Evolutionary conservation across 2,888 invertebrate genomes (phyloP).

Genomic region (Tenodera sinensis): DNA sequence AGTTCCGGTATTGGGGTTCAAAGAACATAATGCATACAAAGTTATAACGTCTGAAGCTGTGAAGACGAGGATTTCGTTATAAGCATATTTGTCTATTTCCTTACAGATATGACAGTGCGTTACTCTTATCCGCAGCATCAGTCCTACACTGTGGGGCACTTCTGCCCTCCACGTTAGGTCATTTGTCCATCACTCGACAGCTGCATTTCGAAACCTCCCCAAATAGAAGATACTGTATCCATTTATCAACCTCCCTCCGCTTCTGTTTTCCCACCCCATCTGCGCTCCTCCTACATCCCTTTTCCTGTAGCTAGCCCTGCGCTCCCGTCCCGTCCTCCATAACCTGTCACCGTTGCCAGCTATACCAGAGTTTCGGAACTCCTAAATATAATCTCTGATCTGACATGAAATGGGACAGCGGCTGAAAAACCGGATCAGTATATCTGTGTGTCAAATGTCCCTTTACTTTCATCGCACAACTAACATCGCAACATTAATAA

Average conservation of each 20-base stretch:
- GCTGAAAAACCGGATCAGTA: too few species aligned
- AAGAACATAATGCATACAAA: too few species aligned
- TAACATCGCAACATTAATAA: too few species aligned
- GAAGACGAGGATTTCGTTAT: too few species aligned
- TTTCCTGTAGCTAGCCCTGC: background rate
- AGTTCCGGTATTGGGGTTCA: too few species aligned
- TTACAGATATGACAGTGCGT: background rate
- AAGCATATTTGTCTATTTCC: background rate
- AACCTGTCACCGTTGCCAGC: background rate
- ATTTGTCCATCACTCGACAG: constrained; percentile 15
- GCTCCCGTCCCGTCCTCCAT: background rate
- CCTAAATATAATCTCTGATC: background rate
- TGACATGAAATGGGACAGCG: background rate
- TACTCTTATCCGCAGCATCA: background rate
- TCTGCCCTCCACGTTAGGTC: background rate
- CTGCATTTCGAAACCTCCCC: constrained; percentile 17
- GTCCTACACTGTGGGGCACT: background rate
- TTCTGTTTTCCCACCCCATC: background rate
- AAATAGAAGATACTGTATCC: constrained; percentile 16
- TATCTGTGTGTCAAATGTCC: too few species aligned
- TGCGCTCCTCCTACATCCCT: background rate
- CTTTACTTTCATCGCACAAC: too few species aligned
- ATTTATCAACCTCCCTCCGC: constrained; percentile 1
- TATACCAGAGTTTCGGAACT: background rate
- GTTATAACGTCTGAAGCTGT: too few species aligned